A percentile compares a stretch with the other conserved stretches of the same genome.
Evolutionary conservation across 2,113 vertebrate species (phyloP).

Genomic region (Phoxinus phoxinus): DNA sequence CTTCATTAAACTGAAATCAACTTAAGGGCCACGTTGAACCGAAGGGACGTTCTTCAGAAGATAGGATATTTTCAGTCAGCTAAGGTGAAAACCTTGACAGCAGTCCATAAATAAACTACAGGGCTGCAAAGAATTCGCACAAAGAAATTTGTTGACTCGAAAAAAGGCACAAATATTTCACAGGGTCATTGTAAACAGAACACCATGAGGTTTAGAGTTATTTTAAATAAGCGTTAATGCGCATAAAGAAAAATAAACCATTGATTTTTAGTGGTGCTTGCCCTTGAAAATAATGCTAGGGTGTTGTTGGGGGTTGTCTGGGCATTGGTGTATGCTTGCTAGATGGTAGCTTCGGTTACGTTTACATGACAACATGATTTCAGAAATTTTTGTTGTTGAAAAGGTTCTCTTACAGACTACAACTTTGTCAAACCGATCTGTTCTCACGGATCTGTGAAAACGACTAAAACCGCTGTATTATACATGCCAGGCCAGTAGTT

Average conservation of each 20-base stretch:
- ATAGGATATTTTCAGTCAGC: constrained; percentile 16
- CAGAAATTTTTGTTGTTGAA: too few species aligned
- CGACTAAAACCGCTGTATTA: too few species aligned
- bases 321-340: not conserved
- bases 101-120: not conserved
- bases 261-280: not conserved
- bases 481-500: too few species aligned
- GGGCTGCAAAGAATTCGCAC: not conserved
- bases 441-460: too few species aligned
- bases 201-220: not conserved
- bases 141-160: not conserved
- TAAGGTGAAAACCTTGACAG: not conserved
- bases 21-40: constrained; percentile 5
- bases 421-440: too few species aligned
- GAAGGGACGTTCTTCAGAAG: constrained; percentile 12
- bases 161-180: not conserved
- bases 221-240: not conserved
- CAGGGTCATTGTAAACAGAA: not conserved
- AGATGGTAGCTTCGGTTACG: not conserved
- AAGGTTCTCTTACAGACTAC: too few species aligned
- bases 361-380: too few species aligned
- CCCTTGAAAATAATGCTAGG: not conserved
- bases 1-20: constrained; percentile 45
- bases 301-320: not conserved
- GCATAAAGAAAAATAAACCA: not conserved